Evolutionary conservation across 2,113 vertebrate genomes (phyloP), one percentile per base, ranked within the genome.

Genomic region (Rhinolophus sinicus): DNA sequence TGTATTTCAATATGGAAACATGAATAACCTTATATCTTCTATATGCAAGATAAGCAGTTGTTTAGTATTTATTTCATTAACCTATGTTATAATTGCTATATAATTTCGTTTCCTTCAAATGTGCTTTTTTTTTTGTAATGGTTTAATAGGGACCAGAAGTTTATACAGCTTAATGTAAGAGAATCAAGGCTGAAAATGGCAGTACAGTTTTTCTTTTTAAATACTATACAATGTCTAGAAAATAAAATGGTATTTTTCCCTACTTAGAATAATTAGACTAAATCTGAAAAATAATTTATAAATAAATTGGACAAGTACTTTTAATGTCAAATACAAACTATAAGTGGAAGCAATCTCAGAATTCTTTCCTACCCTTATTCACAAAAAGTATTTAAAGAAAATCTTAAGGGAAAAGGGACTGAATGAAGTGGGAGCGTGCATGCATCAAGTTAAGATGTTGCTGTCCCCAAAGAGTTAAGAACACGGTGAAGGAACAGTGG

Each of bases 101-200:
- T 70, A 62, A 14, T 70, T 95, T 85, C 75, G 10, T 93, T 70
- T 76, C 75, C 19, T 90, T 95, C 67, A 93, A 72, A 56, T 82
- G 13, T 70, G 19, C 8, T 75, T 75, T 89, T 47, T 38, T 75
- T 95, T 47, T 38, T 50, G 13, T 85, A 47, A 35, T 72, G 47
- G 30, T 40, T 82, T 76, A 87, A 81, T 64, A 52, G 38, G 67
- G 35, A 67, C 35, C 77, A 58, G 28, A 64, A 87, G 2, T 16
- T 77, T 88, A n/a, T 52, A 38, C 14, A 90, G 44, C 21, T 83
- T 73, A 73, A 18, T 44, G 15, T 60, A 92, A 92, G 52, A 86
- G 38, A 67, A 67, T 73, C 21, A 35, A 84, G 22, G 8, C n/a
- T 76, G 67, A 86, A 81, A 75, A 67, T 47, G 73, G 26, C 47